Percentiles rank a stretch among this genome's conserved stretches.
Conservation (phyloP, 2,113 vertebrate species). For the Lycaon pictus region DNA sequence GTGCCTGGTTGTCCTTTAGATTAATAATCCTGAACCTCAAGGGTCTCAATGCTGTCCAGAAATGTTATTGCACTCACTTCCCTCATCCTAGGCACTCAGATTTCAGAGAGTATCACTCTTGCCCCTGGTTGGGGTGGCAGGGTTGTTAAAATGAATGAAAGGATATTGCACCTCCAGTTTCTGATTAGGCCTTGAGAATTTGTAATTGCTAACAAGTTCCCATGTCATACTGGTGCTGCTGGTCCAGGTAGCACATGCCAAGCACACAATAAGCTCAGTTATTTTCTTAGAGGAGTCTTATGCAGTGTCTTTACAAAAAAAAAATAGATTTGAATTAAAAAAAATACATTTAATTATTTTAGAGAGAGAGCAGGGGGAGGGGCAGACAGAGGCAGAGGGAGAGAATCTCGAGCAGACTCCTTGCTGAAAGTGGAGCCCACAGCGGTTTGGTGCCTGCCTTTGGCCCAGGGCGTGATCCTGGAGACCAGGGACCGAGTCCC, state of each 20-base stretch:
- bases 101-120: background rate
- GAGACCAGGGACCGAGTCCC: too few relatives aligned
- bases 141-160: background rate
- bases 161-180: background rate
- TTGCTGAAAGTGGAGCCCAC: too few relatives aligned
- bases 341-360: too few relatives aligned
- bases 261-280: background rate
- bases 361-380: too few relatives aligned
- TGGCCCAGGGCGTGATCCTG: too few relatives aligned
- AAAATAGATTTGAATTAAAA: too few relatives aligned
- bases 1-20: background rate
- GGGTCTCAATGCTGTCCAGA: background rate
- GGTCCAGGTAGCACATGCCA: too few relatives aligned
- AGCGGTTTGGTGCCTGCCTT: too few relatives aligned
- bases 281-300: background rate
- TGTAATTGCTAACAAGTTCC: background rate
- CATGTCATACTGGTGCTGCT: background rate
- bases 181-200: background rate
- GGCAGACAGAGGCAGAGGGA: too few relatives aligned
- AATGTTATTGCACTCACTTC: background rate
- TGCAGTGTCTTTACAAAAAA: background rate
- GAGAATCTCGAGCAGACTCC: too few relatives aligned
- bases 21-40: background rate
- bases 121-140: too few relatives aligned
- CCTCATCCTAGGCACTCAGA: background rate